Percentiles rank a stretch among this genome's conserved stretches.
Evolutionary conservation across 2,888 invertebrate species (phyloP).

Genomic region (Endotricha flammealis): DNA sequence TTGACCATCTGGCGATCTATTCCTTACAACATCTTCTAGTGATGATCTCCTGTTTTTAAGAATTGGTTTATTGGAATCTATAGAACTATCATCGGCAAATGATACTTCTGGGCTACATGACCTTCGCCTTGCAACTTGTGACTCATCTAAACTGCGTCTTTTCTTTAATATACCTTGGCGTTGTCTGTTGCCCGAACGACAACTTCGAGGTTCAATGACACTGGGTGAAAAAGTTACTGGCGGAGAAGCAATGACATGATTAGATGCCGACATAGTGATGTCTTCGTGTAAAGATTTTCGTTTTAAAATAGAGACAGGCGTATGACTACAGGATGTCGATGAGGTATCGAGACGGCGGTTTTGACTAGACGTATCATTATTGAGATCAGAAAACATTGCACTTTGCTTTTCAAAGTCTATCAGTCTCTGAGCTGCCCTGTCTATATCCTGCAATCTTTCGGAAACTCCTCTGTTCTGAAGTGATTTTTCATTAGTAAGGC

Average conservation of each 20-base stretch:
- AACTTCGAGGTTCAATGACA: conserved; percentile 82
- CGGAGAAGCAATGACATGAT: conserved; percentile 78
- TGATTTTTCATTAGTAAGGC: conserved; percentile 47
- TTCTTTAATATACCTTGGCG: conserved; percentile 90
- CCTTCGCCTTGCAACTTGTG: conserved; percentile 82
- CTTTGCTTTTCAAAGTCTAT: conserved; percentile 76
- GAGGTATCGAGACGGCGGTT: conserved; percentile 65
- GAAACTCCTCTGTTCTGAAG: conserved; percentile 58
- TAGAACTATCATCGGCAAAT: conserved; percentile 73
- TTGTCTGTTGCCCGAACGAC: conserved; percentile 73
- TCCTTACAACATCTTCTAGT: conserved; percentile 82
- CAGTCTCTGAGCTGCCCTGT: conserved; percentile 73
- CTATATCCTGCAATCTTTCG: conserved; percentile 71
- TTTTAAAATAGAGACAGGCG: conserved; percentile 83
- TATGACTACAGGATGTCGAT: conserved; percentile 58
- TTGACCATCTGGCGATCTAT: conserved; percentile 81
- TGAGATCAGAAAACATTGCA: conserved; percentile 78
- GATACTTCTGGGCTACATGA: conserved; percentile 85
- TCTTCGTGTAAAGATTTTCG: conserved; percentile 81
- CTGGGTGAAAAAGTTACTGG: conserved; percentile 90
- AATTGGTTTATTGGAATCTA: conserved; percentile 80
- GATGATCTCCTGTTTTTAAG: conserved; percentile 84
- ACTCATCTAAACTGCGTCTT: conserved; percentile 89
- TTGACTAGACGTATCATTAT: conserved; percentile 72
- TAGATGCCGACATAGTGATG: conserved; percentile 63